Conservation (phyloP, 2,797 vertebrate species). For the Chelmon rostratus region DNA sequence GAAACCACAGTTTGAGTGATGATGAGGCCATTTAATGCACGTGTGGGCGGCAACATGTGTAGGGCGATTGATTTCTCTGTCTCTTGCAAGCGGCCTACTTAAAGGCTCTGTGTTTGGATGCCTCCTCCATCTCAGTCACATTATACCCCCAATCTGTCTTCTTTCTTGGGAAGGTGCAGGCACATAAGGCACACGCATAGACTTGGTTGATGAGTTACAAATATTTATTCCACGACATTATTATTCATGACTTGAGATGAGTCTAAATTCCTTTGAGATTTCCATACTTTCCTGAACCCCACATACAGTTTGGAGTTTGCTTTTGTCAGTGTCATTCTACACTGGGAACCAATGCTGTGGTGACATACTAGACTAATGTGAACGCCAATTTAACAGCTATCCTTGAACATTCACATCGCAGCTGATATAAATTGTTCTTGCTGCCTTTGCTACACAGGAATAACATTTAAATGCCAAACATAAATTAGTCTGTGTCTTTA, state of each 20-base stretch:
- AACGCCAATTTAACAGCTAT: constrained; percentile 3
- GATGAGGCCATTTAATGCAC: constrained; percentile 69
- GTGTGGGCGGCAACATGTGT: constrained; percentile 75
- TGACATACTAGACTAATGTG: no score
- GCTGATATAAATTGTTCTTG: not conserved
- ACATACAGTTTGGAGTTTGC: not conserved
- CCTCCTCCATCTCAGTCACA: constrained; percentile 69
- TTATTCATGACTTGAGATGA: constrained; percentile 6
- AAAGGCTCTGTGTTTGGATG: constrained; percentile 65
- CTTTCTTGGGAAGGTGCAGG: constrained; percentile 19
- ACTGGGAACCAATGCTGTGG: not conserved
- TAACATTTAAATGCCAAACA: constrained; percentile 58
- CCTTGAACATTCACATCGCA: constrained; percentile 5
- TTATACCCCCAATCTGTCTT: constrained; percentile 71
- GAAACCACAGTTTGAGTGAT: constrained; percentile 60
- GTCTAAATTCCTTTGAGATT: not conserved
- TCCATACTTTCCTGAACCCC: not conserved
- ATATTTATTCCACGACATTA: constrained; percentile 28
- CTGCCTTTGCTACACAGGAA: constrained; percentile 16
- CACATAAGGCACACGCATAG: constrained; percentile 14
- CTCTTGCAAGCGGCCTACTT: constrained; percentile 74
- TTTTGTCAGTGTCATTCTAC: not conserved
- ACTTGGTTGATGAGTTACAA: constrained; percentile 11
- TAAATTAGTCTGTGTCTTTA: constrained; percentile 41
- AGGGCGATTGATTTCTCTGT: constrained; percentile 72